Evolutionary conservation across 2,797 vertebrate species (phyloP), one percentile per base, ranked within the genome.

Genomic region (Lithobates sylvaticus): DNA sequence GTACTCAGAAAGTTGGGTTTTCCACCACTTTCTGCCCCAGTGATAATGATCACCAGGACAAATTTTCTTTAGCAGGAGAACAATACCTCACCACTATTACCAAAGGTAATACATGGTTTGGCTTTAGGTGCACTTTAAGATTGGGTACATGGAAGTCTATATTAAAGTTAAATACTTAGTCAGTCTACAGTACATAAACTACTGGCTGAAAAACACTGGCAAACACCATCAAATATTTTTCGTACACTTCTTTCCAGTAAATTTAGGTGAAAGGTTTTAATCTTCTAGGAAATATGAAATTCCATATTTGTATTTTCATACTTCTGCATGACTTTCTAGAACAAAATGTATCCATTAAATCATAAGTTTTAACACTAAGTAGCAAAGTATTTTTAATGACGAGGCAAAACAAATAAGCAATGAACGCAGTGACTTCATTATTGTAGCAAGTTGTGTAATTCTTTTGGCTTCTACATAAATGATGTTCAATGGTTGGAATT

Each of bases 401-500:
- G 75, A 80, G 29, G 64, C 64, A 84, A 80, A 80, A 87, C 79
- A 81, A 71, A 64, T 61, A 85, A 50, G n/a, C n/a, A 74, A 85
- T 27, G 39, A 86, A 78, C 29, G 65, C 12, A 12, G 67, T 81
- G 64, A 81, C 42, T 58, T 81, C 78, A 86, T 36, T 36, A 67
- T 83, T 78, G 69, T 79, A 87, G 71, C 26, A 64, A 76, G 76
- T 87, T 73, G 71, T 75, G 79, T 84, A 80, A 87, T 87, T 67
- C 71, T 61, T 58, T 84, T 87, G 86, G 86, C 81, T 70, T 32
- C 27, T 27, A 76, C 44, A 16, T 69, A 80, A 61, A 80, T 87
- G 86, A 87, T 87, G 80, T 87, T 75, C 79, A 80, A 70, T 69
- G 36, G 18, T 64, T 70, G 86, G 81, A 87, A 87, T 87, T 69